These are phyloP conservation scores for Pissodes strobi DNA, from an alignment of 1,140 invertebrate species.

Conservation along the genomic window DNA sequence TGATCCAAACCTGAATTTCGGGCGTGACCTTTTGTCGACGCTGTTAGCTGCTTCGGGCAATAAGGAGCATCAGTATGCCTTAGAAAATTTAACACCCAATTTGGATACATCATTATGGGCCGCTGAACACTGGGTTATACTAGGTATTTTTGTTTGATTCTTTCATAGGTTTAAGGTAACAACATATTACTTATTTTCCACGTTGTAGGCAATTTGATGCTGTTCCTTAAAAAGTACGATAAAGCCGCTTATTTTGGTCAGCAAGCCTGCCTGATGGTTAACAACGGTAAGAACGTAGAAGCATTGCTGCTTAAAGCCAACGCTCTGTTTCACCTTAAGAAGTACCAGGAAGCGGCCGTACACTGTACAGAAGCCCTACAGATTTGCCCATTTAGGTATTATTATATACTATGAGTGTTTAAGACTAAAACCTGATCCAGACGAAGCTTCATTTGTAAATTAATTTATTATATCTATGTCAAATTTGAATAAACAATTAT, in stretches of 20 bases:
- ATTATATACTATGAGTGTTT: too few relatives aligned
- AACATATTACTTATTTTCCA: too few relatives aligned
- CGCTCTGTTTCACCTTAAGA: slow-evolving; percentile 72
- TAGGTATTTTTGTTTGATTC: slow-evolving; percentile 33
- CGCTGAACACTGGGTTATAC: slow-evolving; percentile 51
- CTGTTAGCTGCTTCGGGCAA: slow-evolving; percentile 43
- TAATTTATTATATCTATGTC: too few relatives aligned
- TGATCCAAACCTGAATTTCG: slow-evolving; percentile 48
- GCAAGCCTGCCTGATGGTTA: slow-evolving; percentile 54
- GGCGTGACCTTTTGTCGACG: slow-evolving; percentile 48
- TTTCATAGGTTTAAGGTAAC: too few relatives aligned
- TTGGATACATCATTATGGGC: slow-evolving; percentile 44
- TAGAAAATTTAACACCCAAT: slow-evolving; percentile 47
- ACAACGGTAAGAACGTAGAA: slow-evolving; percentile 62
- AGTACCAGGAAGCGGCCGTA: slow-evolving; percentile 69
- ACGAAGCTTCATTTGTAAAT: too few relatives aligned
- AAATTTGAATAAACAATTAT: too few relatives aligned
- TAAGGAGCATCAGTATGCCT: slow-evolving; percentile 46
- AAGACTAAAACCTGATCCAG: too few relatives aligned
- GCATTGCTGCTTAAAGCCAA: slow-evolving; percentile 74
- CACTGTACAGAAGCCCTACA: slow-evolving; percentile 76
- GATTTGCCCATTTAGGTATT: slow-evolving; percentile 60
- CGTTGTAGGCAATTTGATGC: slow-evolving; percentile 47
- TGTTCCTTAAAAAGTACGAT: slow-evolving; percentile 48
- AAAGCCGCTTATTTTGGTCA: slow-evolving; percentile 55